Evolutionary conservation across 2,113 vertebrate genomes (phyloP).

Genomic region (Thamnaconus septentrionalis): DNA sequence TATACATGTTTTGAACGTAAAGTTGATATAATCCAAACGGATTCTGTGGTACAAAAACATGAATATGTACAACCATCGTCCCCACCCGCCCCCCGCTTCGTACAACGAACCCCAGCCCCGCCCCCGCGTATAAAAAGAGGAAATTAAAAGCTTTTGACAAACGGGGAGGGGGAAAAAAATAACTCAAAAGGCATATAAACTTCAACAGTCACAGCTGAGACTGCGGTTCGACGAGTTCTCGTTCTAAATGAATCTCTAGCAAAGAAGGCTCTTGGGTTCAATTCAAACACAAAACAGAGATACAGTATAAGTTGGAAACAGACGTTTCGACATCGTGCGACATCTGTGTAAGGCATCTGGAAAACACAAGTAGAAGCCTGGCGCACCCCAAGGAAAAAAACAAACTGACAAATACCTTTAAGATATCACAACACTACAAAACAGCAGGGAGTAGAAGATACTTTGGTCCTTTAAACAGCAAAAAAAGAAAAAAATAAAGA

Average conservation of each 20-base stretch:
- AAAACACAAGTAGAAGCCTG: conserved; percentile 14
- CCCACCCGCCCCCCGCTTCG: conserved; percentile 35
- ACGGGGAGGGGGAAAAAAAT: not conserved
- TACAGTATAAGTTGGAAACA: conserved; percentile 43
- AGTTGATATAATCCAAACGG: conserved; percentile 71
- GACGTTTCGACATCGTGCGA: conserved; percentile 30
- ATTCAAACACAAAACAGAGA: conserved; percentile 36
- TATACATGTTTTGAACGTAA: conserved; percentile 77
- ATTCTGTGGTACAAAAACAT: conserved; percentile 78
- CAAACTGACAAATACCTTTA: conserved; percentile 1
- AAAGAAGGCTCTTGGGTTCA: conserved; percentile 48
- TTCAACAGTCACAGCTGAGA: conserved; percentile 61
- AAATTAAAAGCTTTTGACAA: conserved; percentile 64
- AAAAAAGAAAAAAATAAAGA: no score
- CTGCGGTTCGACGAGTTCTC: conserved; percentile 52
- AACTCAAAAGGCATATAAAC: conserved; percentile 40
- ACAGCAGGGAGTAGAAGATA: conserved; percentile 53
- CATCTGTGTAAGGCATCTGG: conserved; percentile 40
- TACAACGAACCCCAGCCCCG: conserved; percentile 52
- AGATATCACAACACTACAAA: conserved; percentile 46
- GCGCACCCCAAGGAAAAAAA: conserved; percentile 13
- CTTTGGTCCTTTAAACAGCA: conserved; percentile 75
- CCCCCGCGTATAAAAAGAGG: conserved; percentile 51
- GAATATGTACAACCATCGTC: conserved; percentile 74
- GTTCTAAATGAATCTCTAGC: conserved; percentile 51